A percentile compares a stretch with the other conserved stretches of the same genome.
Evolutionary conservation across 2,113 vertebrate genomes (phyloP).

Genomic region (Rhombomys opimus): DNA sequence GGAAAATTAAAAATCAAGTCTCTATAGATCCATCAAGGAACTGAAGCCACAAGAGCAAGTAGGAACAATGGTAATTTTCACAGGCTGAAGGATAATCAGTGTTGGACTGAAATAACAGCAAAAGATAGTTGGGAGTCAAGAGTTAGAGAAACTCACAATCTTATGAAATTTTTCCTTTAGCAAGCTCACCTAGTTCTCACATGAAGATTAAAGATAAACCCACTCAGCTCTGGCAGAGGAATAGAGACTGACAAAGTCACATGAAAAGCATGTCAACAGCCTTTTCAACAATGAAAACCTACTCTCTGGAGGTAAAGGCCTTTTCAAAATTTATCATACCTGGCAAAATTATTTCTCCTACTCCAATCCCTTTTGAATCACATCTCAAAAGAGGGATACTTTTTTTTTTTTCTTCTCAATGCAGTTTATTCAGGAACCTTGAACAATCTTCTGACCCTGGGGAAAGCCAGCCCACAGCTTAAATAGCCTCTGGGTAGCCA

Average conservation of each 20-base stretch:
- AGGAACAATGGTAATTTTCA: background rate
- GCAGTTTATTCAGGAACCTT: too few relatives aligned
- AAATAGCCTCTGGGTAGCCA: too few relatives aligned
- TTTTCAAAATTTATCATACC: conserved; percentile 47
- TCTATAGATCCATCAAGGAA: background rate
- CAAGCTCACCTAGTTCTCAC: background rate
- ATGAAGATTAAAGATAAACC: conserved; percentile 8
- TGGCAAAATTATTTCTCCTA: background rate
- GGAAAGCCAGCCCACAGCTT: too few relatives aligned
- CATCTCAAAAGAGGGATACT: background rate
- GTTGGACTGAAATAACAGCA: background rate
- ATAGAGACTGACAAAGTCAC: background rate
- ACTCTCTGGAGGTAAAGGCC: conserved; percentile 4
- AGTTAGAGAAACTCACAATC: background rate
- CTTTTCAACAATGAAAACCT: background rate
- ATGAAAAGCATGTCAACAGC: conserved; percentile 14
- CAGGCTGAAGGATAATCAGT: background rate
- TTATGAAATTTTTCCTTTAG: background rate
- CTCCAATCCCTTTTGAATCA: background rate
- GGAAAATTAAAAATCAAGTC: conserved; percentile 46
- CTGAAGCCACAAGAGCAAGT: background rate
- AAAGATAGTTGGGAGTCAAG: background rate
- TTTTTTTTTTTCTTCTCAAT: too few relatives aligned
- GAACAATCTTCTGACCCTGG: too few relatives aligned
- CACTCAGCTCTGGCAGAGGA: background rate